Conservation (phyloP, 1,140 invertebrate species). For the Drosophila mauritiana region DNA sequence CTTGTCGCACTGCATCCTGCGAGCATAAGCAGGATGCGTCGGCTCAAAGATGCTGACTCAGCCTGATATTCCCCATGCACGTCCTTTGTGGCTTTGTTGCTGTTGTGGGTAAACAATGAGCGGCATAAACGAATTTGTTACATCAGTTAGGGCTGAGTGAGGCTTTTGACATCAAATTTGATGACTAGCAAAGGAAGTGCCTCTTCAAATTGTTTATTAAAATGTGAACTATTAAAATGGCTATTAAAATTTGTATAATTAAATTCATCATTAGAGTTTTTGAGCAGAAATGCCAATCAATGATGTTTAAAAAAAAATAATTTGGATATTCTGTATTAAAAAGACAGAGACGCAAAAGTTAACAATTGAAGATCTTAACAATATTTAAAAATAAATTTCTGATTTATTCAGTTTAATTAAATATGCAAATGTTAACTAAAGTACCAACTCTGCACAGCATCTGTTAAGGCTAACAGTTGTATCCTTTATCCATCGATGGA, state of each 20-base stretch:
- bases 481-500: background rate
- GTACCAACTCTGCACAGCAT: too few relatives aligned
- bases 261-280: background rate
- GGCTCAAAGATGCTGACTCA: slow-evolving; percentile 37
- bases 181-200: slow-evolving; percentile 11
- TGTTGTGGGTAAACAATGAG: slow-evolving; percentile 51
- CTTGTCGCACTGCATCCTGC: slow-evolving; percentile 46
- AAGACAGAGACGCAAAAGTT: too few relatives aligned
- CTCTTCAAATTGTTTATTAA: slow-evolving; percentile 29
- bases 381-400: too few relatives aligned
- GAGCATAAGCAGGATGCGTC: slow-evolving; percentile 52
- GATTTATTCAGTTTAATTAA: too few relatives aligned
- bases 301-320: too few relatives aligned
- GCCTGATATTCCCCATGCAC: slow-evolving; percentile 13
- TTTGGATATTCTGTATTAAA: too few relatives aligned
- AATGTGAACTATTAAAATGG: slow-evolving; percentile 2
- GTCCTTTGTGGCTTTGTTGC: slow-evolving; percentile 7
- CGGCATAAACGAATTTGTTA: slow-evolving; percentile 52
- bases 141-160: slow-evolving; percentile 45
- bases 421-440: too few relatives aligned
- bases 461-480: slow-evolving; percentile 4
- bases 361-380: too few relatives aligned
- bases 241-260: background rate
- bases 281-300: too few relatives aligned
- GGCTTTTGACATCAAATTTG: slow-evolving; percentile 48